A percentile compares a stretch with the other conserved stretches of the same genome.
Conservation (phyloP, 2,113 vertebrate species). For the Menura novaehollandiae region DNA sequence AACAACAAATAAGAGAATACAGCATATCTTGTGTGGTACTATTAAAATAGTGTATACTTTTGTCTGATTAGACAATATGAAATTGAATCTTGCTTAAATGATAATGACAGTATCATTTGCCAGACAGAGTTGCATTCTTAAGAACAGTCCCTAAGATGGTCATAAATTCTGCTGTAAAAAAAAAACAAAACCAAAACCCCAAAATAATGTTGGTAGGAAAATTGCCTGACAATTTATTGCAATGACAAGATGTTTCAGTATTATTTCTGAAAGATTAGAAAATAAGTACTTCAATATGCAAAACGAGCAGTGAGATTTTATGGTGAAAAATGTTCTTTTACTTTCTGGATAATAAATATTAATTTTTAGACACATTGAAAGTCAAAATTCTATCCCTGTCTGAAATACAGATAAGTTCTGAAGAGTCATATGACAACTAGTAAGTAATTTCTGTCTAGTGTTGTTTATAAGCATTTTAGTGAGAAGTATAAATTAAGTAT, state of each 20-base stretch:
- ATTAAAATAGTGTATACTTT: neutral
- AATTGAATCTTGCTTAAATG: neutral
- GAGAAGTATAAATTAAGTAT: neutral
- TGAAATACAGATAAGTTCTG: neutral
- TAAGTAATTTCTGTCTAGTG: neutral
- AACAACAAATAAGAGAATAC: neutral
- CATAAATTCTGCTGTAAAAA: neutral
- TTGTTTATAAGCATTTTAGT: neutral
- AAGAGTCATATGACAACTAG: neutral
- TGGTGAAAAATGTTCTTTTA: neutral
- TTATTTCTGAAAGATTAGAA: neutral
- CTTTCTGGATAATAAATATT: neutral
- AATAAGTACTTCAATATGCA: neutral
- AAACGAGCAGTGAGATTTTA: neutral
- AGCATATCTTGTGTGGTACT: neutral
- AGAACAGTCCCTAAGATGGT: neutral
- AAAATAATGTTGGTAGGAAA: neutral
- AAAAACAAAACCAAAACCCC: neutral
- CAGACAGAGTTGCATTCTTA: neutral
- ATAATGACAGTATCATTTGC: neutral
- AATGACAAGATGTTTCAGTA: neutral
- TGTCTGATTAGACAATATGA: neutral
- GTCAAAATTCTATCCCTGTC: neutral
- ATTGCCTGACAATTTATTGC: neutral
- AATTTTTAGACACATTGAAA: neutral